Percentiles rank a stretch among this genome's conserved stretches.
phyloP scores from a whole-genome alignment of 2,888 invertebrate species.

The Sesia bembeciformis region DNA sequence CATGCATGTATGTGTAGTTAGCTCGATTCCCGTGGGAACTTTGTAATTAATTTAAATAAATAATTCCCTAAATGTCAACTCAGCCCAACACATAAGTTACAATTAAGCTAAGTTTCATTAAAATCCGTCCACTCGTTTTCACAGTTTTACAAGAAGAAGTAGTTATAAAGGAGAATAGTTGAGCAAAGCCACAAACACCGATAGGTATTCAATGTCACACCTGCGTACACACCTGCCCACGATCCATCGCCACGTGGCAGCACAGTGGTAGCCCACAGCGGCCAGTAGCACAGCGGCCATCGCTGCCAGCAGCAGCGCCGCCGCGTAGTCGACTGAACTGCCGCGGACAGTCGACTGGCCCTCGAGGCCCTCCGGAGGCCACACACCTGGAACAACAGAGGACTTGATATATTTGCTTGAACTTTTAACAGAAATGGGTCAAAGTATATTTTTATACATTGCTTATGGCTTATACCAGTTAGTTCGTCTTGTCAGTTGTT shows the following conservation, averaged over 20 bases:
- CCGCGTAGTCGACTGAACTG: conserved; percentile 72
- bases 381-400: conserved; percentile 29
- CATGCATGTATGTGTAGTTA: no score
- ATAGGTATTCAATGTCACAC: not conserved
- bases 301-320: conserved; percentile 73
- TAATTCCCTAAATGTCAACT: no score
- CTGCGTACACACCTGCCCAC: conserved; percentile 60
- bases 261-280: conserved; percentile 82
- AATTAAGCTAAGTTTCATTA: no score
- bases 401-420: not conserved
- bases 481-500: no score
- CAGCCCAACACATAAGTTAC: no score
- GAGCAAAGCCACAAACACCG: not conserved
- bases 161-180: no score
- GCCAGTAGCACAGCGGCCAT: conserved; percentile 81
- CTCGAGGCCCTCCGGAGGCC: conserved; percentile 57
- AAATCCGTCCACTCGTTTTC: no score
- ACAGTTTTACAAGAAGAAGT: no score
- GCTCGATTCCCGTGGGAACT: no score
- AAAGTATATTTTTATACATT: no score
- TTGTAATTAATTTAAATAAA: no score
- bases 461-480: no score
- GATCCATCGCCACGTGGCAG: conserved; percentile 82
- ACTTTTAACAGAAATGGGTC: not conserved
- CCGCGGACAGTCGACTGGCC: conserved; percentile 45